A percentile compares a stretch with the other conserved stretches of the same genome.
phyloP scores from a whole-genome alignment of 2,797 vertebrate species.

The Typhlichthys eigenmanni region DNA sequence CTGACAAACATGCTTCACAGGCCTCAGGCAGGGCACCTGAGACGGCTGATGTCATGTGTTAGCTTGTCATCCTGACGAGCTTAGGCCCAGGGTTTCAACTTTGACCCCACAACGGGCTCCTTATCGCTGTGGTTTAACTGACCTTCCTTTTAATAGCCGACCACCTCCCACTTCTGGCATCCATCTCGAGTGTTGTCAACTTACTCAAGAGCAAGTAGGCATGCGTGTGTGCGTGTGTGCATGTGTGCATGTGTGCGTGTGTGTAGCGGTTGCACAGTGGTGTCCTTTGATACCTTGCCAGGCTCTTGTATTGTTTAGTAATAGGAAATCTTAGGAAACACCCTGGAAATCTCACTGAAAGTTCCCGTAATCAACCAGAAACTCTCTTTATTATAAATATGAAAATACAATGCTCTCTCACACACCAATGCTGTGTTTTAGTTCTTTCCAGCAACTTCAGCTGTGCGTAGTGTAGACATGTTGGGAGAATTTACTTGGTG shows the following conservation, averaged over 20 bases:
- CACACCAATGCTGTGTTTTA: no score
- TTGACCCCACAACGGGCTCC: conserved; percentile 24
- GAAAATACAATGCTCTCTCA: conserved; percentile 31
- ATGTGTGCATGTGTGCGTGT: not conserved
- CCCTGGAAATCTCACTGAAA: no score
- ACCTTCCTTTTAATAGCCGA: not conserved
- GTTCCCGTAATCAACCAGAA: conserved; percentile 16
- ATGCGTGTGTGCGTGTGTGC: not conserved
- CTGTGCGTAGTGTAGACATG: no score
- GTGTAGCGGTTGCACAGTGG: not conserved
- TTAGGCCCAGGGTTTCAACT: conserved; percentile 41
- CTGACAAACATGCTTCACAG: conserved; percentile 2
- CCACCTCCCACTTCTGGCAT: conserved; percentile 40
- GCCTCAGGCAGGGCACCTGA: conserved; percentile 9
- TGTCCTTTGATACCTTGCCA: conserved; percentile 38
- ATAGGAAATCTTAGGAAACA: conserved; percentile 26
- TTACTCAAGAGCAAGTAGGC: conserved; percentile 34
- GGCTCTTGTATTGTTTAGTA: conserved; percentile 59
- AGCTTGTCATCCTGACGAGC: conserved; percentile 33
- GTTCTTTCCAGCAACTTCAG: no score
- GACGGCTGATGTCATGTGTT: conserved; percentile 36
- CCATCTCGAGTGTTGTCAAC: conserved; percentile 57
- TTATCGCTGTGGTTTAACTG: no score
- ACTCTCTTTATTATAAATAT: not conserved
- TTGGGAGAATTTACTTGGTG: conserved; percentile 18